phyloP scores from a whole-genome alignment of 2,888 invertebrate species.

The Caenorhabditis wallacei region DNA sequence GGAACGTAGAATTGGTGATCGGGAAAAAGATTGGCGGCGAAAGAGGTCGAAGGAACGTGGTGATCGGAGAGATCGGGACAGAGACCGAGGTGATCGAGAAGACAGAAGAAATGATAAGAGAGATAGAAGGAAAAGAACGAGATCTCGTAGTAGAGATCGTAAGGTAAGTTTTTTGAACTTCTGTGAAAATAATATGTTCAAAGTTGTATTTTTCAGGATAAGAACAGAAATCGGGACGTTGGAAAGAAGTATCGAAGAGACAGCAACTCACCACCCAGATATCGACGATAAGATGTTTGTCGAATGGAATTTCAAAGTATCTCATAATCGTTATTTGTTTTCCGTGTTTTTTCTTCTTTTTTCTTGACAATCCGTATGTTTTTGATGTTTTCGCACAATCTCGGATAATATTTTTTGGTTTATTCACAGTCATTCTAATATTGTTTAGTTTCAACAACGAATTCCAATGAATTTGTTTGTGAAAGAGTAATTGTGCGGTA shows the following conservation, averaged over 20 bases:
- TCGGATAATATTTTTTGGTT: constrained; percentile 17
- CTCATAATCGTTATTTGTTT: constrained; percentile 35
- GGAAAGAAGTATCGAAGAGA: constrained; percentile 59
- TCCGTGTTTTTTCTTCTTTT: too few species aligned
- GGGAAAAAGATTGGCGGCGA: constrained; percentile 41
- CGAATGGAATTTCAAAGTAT: background rate
- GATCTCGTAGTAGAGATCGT: constrained; percentile 53
- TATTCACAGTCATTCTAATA: background rate
- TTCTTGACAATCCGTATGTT: background rate
- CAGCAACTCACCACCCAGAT: constrained; percentile 49
- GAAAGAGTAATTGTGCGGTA: constrained; percentile 14
- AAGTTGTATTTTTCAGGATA: constrained; percentile 44
- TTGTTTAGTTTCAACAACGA: background rate
- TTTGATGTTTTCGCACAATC: constrained; percentile 24
- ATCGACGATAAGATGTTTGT: constrained; percentile 12
- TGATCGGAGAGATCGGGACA: constrained; percentile 50
- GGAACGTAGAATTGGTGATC: constrained; percentile 17
- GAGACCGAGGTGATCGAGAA: constrained; percentile 37
- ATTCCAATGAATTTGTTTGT: constrained; percentile 41
- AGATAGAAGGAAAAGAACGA: constrained; percentile 50
- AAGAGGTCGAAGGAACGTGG: constrained; percentile 48
- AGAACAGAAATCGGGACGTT: constrained; percentile 61
- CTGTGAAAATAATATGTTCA: background rate
- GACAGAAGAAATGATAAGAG: constrained; percentile 48
- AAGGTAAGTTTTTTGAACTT: constrained; percentile 12